These are phyloP conservation scores for Eueremaeus valkanovi DNA, from an alignment of 2,888 invertebrate genomes.

Conservation along the genomic window DNA sequence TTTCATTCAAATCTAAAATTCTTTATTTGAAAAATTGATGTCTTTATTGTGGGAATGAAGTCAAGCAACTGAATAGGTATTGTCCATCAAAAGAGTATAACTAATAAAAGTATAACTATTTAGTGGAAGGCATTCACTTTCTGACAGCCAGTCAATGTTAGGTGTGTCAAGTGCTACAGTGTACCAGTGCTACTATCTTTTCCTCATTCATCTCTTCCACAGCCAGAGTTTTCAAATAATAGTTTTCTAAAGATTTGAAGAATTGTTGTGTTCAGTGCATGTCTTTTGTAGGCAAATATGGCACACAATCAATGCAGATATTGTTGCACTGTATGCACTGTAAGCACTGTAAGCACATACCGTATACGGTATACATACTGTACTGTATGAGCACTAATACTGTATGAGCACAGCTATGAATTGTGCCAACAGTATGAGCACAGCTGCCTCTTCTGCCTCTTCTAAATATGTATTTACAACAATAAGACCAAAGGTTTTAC, in stretches of 20 bases:
- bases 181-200: slow-evolving; percentile 3
- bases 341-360: background rate
- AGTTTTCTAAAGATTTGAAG: slow-evolving; percentile 14
- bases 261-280: background rate
- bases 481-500: background rate
- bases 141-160: slow-evolving; percentile 3
- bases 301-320: background rate
- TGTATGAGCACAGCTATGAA: background rate
- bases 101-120: slow-evolving; percentile 24
- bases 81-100: background rate
- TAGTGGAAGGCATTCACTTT: slow-evolving; percentile 34
- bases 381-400: background rate
- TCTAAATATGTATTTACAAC: slow-evolving; percentile 29
- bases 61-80: background rate
- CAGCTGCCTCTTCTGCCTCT: slow-evolving; percentile 31
- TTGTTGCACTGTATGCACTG: background rate
- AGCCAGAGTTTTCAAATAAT: background rate
- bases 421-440: slow-evolving; percentile 9
- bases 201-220: background rate
- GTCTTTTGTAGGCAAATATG: slow-evolving; percentile 20
- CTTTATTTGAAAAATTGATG: background rate
- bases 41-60: background rate
- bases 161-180: slow-evolving; percentile 34
- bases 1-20: background rate
- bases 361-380: background rate